These are phyloP conservation scores for Trypoxylus dichotomus DNA, from an alignment of 1,140 invertebrate species.

Conservation along the genomic window DNA sequence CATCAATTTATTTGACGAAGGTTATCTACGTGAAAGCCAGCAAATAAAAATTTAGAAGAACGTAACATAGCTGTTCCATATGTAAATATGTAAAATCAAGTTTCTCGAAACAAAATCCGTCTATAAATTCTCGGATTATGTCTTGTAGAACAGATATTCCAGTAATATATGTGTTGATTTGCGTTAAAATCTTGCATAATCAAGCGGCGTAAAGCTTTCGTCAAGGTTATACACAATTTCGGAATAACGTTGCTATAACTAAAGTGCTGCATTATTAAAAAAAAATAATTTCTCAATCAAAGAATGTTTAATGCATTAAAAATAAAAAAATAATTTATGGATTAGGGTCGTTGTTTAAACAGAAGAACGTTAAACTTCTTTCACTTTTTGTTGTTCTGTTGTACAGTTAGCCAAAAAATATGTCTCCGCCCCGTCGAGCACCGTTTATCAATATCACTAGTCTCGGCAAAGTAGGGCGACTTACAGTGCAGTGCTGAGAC, in stretches of 20 bases:
- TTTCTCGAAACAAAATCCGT: constrained; percentile 7
- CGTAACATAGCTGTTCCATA: constrained; percentile 1
- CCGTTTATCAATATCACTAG: too few species aligned
- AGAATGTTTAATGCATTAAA: too few species aligned
- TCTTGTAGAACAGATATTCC: not conserved
- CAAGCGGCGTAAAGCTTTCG: not conserved
- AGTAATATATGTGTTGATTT: constrained; percentile 17
- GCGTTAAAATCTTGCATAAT: not conserved
- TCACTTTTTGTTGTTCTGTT: too few species aligned
- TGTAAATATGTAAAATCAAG: constrained; percentile 26
- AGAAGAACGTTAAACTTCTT: too few species aligned
- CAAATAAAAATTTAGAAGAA: constrained; percentile 1
- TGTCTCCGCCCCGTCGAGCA: too few species aligned
- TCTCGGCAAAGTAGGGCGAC: too few species aligned
- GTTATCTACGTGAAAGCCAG: not conserved
- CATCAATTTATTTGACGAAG: constrained; percentile 14
- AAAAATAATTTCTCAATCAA: not conserved
- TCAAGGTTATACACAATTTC: not conserved
- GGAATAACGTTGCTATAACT: not conserved
- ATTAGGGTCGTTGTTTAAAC: too few species aligned
- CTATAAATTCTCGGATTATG: constrained; percentile 15
- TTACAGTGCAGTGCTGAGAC: too few species aligned
- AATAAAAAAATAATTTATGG: too few species aligned
- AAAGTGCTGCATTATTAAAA: not conserved
- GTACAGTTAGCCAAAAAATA: too few species aligned